These are phyloP conservation scores for Pseudococcus jackbeardsleyi DNA, from an alignment of 2,888 invertebrate genomes.

Conservation along the genomic window DNA sequence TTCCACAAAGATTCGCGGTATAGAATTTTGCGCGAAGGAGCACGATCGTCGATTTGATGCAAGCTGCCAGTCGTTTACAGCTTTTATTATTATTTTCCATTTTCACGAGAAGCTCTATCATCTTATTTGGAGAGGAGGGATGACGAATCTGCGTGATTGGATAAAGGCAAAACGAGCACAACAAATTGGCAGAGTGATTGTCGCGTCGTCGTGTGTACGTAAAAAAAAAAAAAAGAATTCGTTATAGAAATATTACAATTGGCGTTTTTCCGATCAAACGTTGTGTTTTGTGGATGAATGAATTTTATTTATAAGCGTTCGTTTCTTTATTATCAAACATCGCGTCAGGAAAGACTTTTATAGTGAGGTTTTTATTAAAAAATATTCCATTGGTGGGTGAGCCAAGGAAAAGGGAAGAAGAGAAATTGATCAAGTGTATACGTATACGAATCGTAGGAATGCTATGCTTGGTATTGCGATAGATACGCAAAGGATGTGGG, in stretches of 20 bases:
- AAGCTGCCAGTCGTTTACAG: neutral
- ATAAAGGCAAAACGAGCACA: neutral
- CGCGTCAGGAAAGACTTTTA: neutral
- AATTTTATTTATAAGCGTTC: slow-evolving; percentile 17
- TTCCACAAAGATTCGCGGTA: too few species aligned
- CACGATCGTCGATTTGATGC: neutral
- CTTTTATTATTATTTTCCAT: neutral
- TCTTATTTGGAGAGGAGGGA: neutral
- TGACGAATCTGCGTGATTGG: neutral
- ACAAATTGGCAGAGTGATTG: slow-evolving; percentile 4
- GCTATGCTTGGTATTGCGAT: neutral
- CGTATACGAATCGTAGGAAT: neutral
- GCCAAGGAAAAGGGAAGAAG: neutral
- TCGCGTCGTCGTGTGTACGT: neutral
- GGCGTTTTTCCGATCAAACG: neutral
- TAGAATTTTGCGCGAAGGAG: neutral
- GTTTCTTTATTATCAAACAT: slow-evolving; percentile 22
- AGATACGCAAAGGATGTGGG: neutral
- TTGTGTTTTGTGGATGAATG: slow-evolving; percentile 12
- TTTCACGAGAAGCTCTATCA: neutral
- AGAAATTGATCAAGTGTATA: neutral
- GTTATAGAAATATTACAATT: slow-evolving; percentile 22
- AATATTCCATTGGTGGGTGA: neutral
- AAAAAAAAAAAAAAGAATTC: neutral
- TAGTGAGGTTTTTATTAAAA: neutral